These are phyloP conservation scores for Pogonomyrmex californicus DNA, from an alignment of 1,140 invertebrate genomes.

Conservation along the genomic window DNA sequence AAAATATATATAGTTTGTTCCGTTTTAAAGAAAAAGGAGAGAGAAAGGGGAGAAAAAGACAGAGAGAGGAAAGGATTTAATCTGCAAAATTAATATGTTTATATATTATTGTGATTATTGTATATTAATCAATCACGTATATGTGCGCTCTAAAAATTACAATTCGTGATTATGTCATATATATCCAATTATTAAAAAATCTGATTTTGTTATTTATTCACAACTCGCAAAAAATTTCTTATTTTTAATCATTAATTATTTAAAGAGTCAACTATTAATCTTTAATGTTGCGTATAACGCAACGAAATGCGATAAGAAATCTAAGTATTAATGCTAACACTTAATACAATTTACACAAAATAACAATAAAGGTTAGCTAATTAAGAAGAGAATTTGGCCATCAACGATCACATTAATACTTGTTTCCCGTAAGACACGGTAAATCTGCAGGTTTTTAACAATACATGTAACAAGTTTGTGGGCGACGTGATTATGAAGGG, in stretches of 20 bases:
- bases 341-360: neutral
- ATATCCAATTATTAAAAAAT: neutral
- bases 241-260: conserved; percentile 1
- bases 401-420: conserved; percentile 23
- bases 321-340: neutral
- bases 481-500: conserved; percentile 61
- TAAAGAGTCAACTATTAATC: conserved; percentile 14
- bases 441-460: conserved; percentile 57
- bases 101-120: neutral
- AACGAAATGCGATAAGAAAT: neutral
- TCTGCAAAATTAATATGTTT: neutral
- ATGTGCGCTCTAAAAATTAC: neutral
- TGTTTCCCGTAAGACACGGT: neutral
- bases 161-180: neutral
- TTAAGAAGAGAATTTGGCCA: neutral
- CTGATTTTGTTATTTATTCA: neutral
- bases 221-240: neutral
- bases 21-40: neutral
- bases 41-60: too few species aligned
- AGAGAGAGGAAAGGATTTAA: neutral
- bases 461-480: conserved; percentile 33
- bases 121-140: neutral
- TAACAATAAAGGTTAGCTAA: conserved; percentile 22
- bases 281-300: neutral
- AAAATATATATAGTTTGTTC: neutral